phyloP scores from a whole-genome alignment of 1,140 invertebrate genomes.

The Argopecten irradians region DNA sequence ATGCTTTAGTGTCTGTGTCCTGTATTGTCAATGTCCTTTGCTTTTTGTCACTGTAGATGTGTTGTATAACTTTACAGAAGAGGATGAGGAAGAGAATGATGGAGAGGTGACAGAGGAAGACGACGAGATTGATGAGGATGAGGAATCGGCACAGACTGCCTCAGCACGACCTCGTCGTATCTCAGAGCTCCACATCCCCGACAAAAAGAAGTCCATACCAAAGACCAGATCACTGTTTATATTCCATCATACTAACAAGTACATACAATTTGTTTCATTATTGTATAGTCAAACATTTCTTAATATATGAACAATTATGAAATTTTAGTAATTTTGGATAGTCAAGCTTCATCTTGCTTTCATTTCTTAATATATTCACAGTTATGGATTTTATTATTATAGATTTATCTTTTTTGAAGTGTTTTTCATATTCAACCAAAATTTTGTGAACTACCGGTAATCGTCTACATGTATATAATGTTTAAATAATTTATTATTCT shows the following conservation, averaged over 20 bases:
- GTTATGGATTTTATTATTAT: too few relatives aligned
- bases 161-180: slow-evolving; percentile 87
- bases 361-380: too few relatives aligned
- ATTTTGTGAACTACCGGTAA: too few relatives aligned
- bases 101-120: slow-evolving; percentile 67
- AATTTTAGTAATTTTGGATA: too few relatives aligned
- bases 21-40: background rate
- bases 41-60: slow-evolving; percentile 50
- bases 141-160: slow-evolving; percentile 80
- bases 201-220: slow-evolving; percentile 95
- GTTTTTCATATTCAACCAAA: too few relatives aligned
- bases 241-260: slow-evolving; percentile 96
- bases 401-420: too few relatives aligned
- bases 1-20: background rate
- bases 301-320: too few relatives aligned
- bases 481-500: too few relatives aligned
- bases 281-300: too few relatives aligned
- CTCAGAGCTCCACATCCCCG: slow-evolving; percentile 91
- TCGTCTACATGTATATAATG: too few relatives aligned
- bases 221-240: slow-evolving; percentile 96
- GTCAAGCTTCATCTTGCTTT: too few relatives aligned
- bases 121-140: slow-evolving; percentile 77
- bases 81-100: slow-evolving; percentile 81
- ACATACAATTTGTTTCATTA: slow-evolving; percentile 47
- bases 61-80: slow-evolving; percentile 44